Conservation (phyloP, 1,140 invertebrate species). For the Chironomus tepperi region DNA sequence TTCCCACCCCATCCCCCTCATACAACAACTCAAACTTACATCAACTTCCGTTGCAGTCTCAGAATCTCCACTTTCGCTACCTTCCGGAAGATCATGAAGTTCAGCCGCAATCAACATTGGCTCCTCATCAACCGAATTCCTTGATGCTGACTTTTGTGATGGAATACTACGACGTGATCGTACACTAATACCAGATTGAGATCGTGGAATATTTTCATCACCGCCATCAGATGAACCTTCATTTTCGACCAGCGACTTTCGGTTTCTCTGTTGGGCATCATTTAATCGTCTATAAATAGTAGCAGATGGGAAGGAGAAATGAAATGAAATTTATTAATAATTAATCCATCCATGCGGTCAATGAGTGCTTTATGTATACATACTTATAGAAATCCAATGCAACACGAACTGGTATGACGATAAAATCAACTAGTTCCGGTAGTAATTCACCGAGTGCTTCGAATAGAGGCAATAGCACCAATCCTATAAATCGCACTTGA, state of each 20-base stretch:
- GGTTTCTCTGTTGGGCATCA: slow-evolving; percentile 37
- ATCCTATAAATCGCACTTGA: slow-evolving; percentile 77
- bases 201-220: slow-evolving; percentile 37
- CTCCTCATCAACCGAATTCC: slow-evolving; percentile 52
- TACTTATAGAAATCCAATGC: slow-evolving; percentile 50
- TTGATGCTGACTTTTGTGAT: slow-evolving; percentile 38
- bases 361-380: neutral
- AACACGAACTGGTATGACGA: slow-evolving; percentile 46
- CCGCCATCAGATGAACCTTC: slow-evolving; percentile 44
- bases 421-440: slow-evolving; percentile 51
- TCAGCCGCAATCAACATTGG: slow-evolving; percentile 40
- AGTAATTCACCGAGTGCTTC: slow-evolving; percentile 64
- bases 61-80: slow-evolving; percentile 53
- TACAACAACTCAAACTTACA: slow-evolving; percentile 38
- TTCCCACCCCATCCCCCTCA: too few relatives aligned
- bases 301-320: neutral
- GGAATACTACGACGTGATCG: slow-evolving; percentile 40
- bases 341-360: neutral
- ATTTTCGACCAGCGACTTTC: slow-evolving; percentile 47
- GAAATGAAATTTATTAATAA: too few relatives aligned
- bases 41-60: slow-evolving; percentile 67
- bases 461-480: slow-evolving; percentile 72
- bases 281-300: slow-evolving; percentile 33
- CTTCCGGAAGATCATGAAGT: slow-evolving; percentile 49
- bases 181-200: slow-evolving; percentile 38